phyloP scores from a whole-genome alignment of 2,888 invertebrate genomes.

The Macrosiphum euphorbiae region DNA sequence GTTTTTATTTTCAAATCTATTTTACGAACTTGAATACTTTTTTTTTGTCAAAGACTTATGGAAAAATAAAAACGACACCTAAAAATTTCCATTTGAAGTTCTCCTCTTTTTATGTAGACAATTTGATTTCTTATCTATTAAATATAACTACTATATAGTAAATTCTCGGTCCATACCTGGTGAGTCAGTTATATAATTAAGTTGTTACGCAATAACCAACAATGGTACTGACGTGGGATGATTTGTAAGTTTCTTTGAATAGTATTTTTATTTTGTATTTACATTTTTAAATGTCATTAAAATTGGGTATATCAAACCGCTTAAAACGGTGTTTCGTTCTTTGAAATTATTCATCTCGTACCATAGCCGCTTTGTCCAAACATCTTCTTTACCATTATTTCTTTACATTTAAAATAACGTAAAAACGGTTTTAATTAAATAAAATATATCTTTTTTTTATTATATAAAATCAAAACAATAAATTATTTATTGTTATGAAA shows the following conservation, averaged over 20 bases:
- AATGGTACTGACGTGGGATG: neutral
- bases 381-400: neutral
- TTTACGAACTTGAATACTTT: neutral
- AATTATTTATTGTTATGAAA: neutral
- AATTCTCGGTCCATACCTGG: neutral
- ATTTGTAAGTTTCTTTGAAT: neutral
- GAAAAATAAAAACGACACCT: neutral
- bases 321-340: neutral
- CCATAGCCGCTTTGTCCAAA: neutral
- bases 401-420: neutral
- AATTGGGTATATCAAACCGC: neutral
- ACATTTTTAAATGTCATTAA: neutral
- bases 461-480: neutral
- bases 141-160: neutral
- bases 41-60: neutral
- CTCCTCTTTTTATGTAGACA: neutral
- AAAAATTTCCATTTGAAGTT: neutral
- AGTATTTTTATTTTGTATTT: neutral
- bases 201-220: neutral
- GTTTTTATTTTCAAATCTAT: neutral
- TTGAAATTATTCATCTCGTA: neutral
- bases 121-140: neutral
- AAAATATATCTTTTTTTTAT: neutral
- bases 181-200: neutral
- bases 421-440: neutral